These are phyloP conservation scores for Neomonachus schauinslandi DNA, from an alignment of 2,113 vertebrate species.

Conservation along the genomic window DNA sequence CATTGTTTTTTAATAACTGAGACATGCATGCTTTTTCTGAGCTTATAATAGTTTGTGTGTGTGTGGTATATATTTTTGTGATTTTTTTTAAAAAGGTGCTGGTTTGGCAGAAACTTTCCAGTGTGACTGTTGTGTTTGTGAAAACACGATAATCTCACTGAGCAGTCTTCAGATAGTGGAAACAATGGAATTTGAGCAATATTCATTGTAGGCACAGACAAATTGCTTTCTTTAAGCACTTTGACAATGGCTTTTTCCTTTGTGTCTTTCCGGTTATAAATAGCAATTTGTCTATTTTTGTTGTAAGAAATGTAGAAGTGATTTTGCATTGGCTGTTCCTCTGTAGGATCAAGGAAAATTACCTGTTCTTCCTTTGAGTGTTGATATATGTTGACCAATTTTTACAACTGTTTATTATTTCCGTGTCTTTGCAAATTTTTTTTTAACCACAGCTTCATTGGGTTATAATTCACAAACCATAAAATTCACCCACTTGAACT, in stretches of 20 bases:
- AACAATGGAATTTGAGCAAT: neutral
- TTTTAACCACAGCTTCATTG: neutral
- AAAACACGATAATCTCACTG: neutral
- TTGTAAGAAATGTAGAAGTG: neutral
- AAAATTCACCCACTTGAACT: neutral
- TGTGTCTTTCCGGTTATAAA: neutral
- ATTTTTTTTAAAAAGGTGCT: neutral
- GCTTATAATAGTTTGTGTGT: neutral
- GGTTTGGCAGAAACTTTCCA: neutral
- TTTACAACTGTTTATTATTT: neutral
- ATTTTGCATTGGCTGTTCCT: neutral
- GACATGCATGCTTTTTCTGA: neutral
- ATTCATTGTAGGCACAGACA: neutral
- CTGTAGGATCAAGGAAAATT: neutral
- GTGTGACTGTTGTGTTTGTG: neutral
- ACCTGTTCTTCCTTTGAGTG: neutral
- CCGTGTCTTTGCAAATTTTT: neutral
- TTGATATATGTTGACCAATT: neutral
- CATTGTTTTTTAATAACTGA: neutral
- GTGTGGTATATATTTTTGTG: slow-evolving; percentile 3
- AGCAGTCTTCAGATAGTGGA: neutral
- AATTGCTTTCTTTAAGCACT: neutral
- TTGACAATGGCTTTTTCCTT: neutral
- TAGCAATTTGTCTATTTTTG: neutral
- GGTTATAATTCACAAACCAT: neutral